Evolutionary conservation across 2,113 vertebrate species (phyloP).

Genomic region (Brienomyrus brachyistius): DNA sequence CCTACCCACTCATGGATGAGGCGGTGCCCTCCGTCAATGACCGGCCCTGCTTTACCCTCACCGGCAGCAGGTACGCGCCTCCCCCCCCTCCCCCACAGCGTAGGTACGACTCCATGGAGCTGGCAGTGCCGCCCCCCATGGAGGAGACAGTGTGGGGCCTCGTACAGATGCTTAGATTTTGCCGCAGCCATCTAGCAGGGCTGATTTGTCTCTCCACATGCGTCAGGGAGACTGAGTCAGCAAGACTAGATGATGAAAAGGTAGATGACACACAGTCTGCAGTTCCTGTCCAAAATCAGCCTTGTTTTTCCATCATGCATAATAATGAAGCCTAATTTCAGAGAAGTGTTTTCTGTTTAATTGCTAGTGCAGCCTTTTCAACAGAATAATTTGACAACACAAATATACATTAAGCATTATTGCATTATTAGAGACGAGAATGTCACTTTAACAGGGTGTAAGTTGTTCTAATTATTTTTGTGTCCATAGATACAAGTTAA

Average conservation of each 20-base stretch:
- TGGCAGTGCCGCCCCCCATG: background rate
- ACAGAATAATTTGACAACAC: background rate
- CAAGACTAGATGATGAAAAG: background rate
- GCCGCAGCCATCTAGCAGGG: background rate
- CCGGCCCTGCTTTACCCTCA: slow-evolving; percentile 72
- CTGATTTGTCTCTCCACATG: background rate
- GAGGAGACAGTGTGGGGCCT: background rate
- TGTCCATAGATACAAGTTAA: slow-evolving; percentile 66
- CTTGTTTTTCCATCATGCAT: background rate
- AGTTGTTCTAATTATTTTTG: background rate
- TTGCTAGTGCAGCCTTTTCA: background rate
- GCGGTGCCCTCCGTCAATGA: slow-evolving; percentile 61
- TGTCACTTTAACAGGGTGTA: background rate
- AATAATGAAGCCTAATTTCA: background rate
- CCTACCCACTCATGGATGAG: slow-evolving; percentile 79
- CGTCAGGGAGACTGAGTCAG: background rate
- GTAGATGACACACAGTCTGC: background rate
- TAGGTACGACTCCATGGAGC: background rate
- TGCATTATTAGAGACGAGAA: background rate
- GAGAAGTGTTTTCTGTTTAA: background rate
- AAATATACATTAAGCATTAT: background rate
- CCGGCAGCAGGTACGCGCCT: slow-evolving; percentile 60
- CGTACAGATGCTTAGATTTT: background rate
- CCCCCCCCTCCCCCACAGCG: background rate
- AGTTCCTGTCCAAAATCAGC: background rate